phyloP scores from a whole-genome alignment of 37 sponge, comb jelly and placozoan genomes.

The Chondrilla cf. caribensis region DNA sequence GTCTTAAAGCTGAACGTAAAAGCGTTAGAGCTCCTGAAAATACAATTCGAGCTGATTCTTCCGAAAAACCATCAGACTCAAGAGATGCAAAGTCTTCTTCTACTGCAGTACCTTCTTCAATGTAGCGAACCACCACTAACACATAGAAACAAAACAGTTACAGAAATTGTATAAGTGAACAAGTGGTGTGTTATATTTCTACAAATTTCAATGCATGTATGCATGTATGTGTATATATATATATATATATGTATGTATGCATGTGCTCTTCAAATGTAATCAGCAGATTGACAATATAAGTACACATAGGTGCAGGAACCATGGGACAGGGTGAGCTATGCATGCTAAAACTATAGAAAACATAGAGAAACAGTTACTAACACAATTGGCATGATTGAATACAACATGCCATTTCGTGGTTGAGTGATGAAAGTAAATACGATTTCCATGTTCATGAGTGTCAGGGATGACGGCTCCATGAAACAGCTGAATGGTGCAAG shows the following conservation, averaged over 20 bases:
- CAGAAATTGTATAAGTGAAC: background rate
- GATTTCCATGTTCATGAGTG: too few species aligned
- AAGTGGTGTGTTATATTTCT: background rate
- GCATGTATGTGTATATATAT: constrained; percentile 1
- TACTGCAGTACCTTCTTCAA: constrained; percentile 53
- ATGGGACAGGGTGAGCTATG: too few species aligned
- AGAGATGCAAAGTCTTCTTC: constrained; percentile 45
- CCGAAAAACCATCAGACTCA: constrained; percentile 23
- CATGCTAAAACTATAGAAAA: too few species aligned
- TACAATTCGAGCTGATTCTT: constrained; percentile 52
- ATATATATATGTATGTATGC: background rate
- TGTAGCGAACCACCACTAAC: constrained; percentile 56
- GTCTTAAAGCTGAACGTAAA: constrained; percentile 60
- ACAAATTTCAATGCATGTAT: too few species aligned
- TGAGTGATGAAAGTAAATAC: too few species aligned
- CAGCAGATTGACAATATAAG: too few species aligned
- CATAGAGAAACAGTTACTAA: too few species aligned
- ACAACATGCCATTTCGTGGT: too few species aligned
- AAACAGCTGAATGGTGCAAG: background rate
- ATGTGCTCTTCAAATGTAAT: background rate
- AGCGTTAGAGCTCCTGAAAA: constrained; percentile 59
- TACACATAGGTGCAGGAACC: too few species aligned
- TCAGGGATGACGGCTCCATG: too few species aligned
- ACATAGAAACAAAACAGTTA: background rate
- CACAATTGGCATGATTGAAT: too few species aligned